Evolutionary conservation across 2,797 vertebrate species (phyloP).

Genomic region (Sus cebifrons): DNA sequence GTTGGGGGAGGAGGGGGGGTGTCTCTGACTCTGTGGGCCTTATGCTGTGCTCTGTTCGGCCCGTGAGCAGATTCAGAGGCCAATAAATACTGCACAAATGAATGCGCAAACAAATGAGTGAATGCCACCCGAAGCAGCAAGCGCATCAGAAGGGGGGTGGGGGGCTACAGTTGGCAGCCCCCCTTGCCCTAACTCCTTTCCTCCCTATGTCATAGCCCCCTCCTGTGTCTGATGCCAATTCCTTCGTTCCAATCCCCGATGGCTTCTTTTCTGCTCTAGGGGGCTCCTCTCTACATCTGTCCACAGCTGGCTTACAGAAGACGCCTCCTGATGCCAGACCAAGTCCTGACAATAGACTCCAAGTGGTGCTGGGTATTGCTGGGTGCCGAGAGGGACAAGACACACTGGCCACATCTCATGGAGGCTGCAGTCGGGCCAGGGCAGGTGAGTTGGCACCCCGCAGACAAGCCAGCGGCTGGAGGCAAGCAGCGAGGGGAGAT

Average conservation of each 20-base stretch:
- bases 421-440: not conserved
- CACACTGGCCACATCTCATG: not conserved
- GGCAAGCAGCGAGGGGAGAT: not conserved
- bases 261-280: constrained; percentile 13
- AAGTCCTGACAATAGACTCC: constrained; percentile 7
- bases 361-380: not conserved
- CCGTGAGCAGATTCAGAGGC: constrained; percentile 26
- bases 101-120: not conserved
- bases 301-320: constrained; percentile 12
- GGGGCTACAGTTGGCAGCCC: not conserved
- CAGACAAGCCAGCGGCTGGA: not conserved
- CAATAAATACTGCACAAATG: not conserved
- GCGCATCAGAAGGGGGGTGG: not conserved
- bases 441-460: not conserved
- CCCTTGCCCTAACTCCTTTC: not conserved
- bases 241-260: constrained; percentile 5
- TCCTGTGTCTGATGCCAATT: not conserved
- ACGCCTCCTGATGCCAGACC: constrained; percentile 23
- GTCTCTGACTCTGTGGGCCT: constrained; percentile 38
- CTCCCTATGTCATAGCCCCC: not conserved
- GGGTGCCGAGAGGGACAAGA: not conserved
- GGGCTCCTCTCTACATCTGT: constrained; percentile 26
- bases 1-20: not conserved
- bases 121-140: not conserved
- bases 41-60: not conserved